These are phyloP conservation scores for Drosophila trapezifrons DNA, from an alignment of 1,140 invertebrate genomes.

Conservation along the genomic window DNA sequence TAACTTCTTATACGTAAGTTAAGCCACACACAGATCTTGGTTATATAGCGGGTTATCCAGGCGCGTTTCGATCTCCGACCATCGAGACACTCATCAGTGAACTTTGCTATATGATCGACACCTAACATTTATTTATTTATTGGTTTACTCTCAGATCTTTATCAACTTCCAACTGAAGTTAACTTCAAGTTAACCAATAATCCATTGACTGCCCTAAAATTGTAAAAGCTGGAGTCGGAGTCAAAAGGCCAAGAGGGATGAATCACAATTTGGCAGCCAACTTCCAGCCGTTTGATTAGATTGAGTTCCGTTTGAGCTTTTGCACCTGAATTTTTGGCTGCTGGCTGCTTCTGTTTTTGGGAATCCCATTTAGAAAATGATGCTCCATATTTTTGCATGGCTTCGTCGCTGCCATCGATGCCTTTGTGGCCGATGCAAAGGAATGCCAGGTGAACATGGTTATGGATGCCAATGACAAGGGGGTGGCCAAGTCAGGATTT, in stretches of 20 bases:
- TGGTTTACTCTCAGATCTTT: too few species aligned
- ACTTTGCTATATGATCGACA: too few species aligned
- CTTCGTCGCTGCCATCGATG: background rate
- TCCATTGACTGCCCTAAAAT: background rate
- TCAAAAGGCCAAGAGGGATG: background rate
- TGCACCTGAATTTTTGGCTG: background rate
- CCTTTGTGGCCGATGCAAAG: slow-evolving; percentile 9
- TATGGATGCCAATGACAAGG: slow-evolving; percentile 37
- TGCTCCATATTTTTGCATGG: slow-evolving; percentile 8
- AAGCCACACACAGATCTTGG: too few species aligned
- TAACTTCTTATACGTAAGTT: too few species aligned
- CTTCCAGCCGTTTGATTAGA: background rate
- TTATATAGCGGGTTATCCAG: too few species aligned
- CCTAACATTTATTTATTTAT: too few species aligned
- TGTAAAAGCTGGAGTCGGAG: background rate
- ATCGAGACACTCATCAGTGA: too few species aligned
- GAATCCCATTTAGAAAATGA: slow-evolving; percentile 18
- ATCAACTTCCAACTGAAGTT: too few species aligned
- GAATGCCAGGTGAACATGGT: slow-evolving; percentile 25
- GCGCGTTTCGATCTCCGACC: too few species aligned
- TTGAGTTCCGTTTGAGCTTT: background rate
- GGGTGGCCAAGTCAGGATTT: slow-evolving; percentile 40
- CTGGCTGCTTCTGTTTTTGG: background rate
- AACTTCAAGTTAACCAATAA: background rate
- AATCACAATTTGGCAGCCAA: background rate